phyloP scores from a whole-genome alignment of 2,888 invertebrate species.

The Carcina quercana region DNA sequence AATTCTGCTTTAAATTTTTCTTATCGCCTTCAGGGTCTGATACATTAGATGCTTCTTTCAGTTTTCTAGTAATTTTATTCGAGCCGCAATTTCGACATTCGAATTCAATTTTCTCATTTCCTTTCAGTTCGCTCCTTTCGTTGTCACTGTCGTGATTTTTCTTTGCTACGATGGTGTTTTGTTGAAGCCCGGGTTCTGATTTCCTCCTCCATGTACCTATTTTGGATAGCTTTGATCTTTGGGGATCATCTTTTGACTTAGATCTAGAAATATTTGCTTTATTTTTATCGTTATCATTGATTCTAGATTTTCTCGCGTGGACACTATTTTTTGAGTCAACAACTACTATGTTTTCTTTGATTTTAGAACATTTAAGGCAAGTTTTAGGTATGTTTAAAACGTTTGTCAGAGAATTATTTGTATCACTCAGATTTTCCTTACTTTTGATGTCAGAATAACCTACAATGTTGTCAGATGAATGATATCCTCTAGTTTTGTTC shows the following conservation, averaged over 20 bases:
- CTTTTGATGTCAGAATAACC: slow-evolving; percentile 52
- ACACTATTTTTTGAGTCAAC: slow-evolving; percentile 41
- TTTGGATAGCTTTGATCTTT: slow-evolving; percentile 61
- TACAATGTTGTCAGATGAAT: slow-evolving; percentile 63
- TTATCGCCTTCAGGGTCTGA: slow-evolving; percentile 54
- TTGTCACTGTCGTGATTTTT: slow-evolving; percentile 53
- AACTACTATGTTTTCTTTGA: slow-evolving; percentile 65
- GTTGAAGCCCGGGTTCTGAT: slow-evolving; percentile 80
- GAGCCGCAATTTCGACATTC: slow-evolving; percentile 65
- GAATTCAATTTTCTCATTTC: slow-evolving; percentile 61
- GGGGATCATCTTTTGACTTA: slow-evolving; percentile 67
- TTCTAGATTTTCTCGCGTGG: slow-evolving; percentile 49
- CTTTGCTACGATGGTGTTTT: slow-evolving; percentile 47
- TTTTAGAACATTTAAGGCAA: slow-evolving; percentile 65
- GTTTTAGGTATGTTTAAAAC: slow-evolving; percentile 56
- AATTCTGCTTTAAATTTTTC: slow-evolving; percentile 41
- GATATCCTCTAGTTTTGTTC: slow-evolving; percentile 59
- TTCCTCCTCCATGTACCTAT: slow-evolving; percentile 82
- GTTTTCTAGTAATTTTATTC: slow-evolving; percentile 54
- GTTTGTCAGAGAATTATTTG: slow-evolving; percentile 44
- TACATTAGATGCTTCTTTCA: slow-evolving; percentile 40
- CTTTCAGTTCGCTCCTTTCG: slow-evolving; percentile 44
- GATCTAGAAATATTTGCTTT: slow-evolving; percentile 62
- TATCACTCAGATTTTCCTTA: slow-evolving; percentile 50
- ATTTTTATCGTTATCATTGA: slow-evolving; percentile 44